Base-by-base conservation (phyloP, 2,797 vertebrate species). In the Heterohyrax brucei region DNA sequence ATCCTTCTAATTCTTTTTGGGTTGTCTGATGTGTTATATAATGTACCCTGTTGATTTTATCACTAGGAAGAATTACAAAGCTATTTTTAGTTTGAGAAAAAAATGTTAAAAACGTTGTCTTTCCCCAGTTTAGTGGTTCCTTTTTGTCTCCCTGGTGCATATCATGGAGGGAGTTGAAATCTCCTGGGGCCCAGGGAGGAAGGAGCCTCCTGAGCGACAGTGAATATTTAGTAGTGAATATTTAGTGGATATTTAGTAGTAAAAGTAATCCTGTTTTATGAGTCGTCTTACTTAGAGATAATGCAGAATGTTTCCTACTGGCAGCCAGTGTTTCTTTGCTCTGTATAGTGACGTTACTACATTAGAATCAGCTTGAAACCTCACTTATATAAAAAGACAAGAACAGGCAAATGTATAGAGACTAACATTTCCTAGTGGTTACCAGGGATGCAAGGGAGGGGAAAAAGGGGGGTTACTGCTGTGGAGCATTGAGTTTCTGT, bases 31-130 rank as follows among this genome's bases (percentile, higher is more conserved):
- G 89, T 87, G n/a, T 94, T 93, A 95, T 62, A 56, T 62, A 77
- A 73, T 81, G 59, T 92, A 10, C 14, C 7, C 28, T n/a, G n/a
- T 59, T 89, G 7, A 62, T 73, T 90, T 78, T 64, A 1, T 82
- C 68, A 78, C 79, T 85, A 48, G 53, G 61, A 62, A 94, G 56
- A 88, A 88, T 39, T 28, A 22, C 19, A 73, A 77, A 89, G 80
- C n/a, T 73, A 24, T 80, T 89, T 95, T 89, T 44, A 84, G 83
- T 89, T 85, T 88, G 64, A 86, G 62, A n/a, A 89, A 75, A 89
- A 39, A 48, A 24, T 56, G 62, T 68, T 33, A 62, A 61, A 89
- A 61, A 89, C 26, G 13, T 83, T 81, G 53, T 16, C 18, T 82
- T 91, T 82, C 62, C 70, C 19, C 22, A 24, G 0, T 75, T 62